Evolutionary conservation across 2,113 vertebrate species (phyloP).

Genomic region (Pelvicachromis taeniatus): DNA sequence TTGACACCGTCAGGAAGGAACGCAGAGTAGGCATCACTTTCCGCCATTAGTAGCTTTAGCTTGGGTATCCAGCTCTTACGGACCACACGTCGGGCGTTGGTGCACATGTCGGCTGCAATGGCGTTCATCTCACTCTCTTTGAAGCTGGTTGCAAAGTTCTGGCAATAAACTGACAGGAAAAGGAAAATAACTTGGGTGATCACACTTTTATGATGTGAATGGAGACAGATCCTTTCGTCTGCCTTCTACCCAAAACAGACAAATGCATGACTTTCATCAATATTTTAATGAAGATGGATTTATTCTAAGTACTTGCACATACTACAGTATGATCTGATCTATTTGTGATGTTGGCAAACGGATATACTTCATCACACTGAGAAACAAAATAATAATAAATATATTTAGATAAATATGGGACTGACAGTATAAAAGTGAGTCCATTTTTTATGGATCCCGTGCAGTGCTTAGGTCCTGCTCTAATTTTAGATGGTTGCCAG

Average conservation of each 20-base stretch:
- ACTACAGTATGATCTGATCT: neutral
- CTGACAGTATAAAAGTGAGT: neutral
- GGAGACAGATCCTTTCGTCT: neutral
- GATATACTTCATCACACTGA: neutral
- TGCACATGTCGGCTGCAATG: slow-evolving; percentile 95
- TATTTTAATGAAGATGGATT: neutral
- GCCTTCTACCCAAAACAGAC: neutral
- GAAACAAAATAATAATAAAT: neutral
- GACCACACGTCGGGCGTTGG: slow-evolving; percentile 91
- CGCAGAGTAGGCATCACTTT: slow-evolving; percentile 85
- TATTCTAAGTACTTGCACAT: neutral
- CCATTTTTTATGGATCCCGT: neutral
- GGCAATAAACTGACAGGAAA: slow-evolving; percentile 84
- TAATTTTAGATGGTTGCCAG: neutral
- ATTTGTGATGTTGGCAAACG: neutral
- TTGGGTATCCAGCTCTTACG: slow-evolving; percentile 97
- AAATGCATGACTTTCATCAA: neutral
- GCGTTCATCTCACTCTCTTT: slow-evolving; percentile 98
- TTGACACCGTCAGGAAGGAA: slow-evolving; percentile 87
- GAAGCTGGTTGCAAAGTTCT: slow-evolving; percentile 96
- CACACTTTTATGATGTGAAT: neutral
- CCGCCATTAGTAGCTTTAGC: slow-evolving; percentile 86
- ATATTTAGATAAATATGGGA: neutral
- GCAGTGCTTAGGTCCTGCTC: neutral
- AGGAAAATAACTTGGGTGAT: neutral